Conservation (phyloP, 2,888 invertebrate genomes). For the Diarsia mendica region DNA sequence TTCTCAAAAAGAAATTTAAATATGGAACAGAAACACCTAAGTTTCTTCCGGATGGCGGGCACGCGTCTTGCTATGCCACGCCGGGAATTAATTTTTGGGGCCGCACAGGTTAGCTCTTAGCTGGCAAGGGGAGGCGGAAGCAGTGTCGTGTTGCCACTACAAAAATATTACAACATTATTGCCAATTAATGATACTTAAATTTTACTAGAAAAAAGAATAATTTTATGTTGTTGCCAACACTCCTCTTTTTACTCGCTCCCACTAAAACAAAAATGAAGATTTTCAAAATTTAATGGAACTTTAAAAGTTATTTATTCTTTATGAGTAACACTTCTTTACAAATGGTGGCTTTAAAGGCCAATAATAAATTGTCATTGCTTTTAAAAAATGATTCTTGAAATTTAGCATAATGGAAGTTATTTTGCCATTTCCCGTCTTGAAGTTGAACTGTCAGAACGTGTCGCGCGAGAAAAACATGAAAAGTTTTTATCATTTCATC, state of each 20-base stretch:
- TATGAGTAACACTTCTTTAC: slow-evolving; percentile 28
- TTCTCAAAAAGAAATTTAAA: slow-evolving; percentile 40
- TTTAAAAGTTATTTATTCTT: slow-evolving; percentile 46
- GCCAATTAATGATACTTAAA: too few species aligned
- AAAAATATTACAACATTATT: too few species aligned
- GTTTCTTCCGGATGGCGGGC: too few species aligned
- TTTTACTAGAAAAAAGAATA: too few species aligned
- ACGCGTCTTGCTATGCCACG: too few species aligned
- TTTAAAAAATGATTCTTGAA: slow-evolving; percentile 38
- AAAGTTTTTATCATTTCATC: slow-evolving; percentile 55
- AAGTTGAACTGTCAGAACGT: slow-evolving; percentile 30
- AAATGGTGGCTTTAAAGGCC: slow-evolving; percentile 34
- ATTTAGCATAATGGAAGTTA: slow-evolving; percentile 34
- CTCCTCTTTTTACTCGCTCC: slow-evolving; percentile 41
- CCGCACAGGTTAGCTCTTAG: too few species aligned
- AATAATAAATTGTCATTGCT: slow-evolving; percentile 37
- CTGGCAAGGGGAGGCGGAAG: too few species aligned
- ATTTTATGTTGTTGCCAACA: too few species aligned
- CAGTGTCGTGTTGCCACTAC: too few species aligned
- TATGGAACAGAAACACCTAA: slow-evolving; percentile 39
- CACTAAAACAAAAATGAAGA: slow-evolving; percentile 37
- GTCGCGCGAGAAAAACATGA: slow-evolving; percentile 50
- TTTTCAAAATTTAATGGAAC: slow-evolving; percentile 57
- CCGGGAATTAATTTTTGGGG: too few species aligned
- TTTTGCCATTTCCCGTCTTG: slow-evolving; percentile 3